Base-by-base conservation (phyloP, 2,113 vertebrate genomes). In the Brienomyrus longianalis region DNA sequence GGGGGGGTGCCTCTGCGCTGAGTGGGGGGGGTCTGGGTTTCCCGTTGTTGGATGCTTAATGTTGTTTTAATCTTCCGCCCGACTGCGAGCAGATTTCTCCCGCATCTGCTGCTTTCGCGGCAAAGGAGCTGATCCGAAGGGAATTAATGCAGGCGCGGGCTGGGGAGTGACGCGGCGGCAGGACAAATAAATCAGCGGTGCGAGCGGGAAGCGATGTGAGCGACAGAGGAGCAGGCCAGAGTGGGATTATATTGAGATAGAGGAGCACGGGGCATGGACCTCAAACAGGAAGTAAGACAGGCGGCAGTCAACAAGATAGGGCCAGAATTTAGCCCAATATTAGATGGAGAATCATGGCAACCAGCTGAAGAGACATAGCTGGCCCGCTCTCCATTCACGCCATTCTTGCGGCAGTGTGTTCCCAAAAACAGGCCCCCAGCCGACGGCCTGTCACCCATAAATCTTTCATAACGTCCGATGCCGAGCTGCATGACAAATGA, bases 41-140 rank as follows among this genome's bases (percentile, higher is more conserved):
- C 93, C 92, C 92, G 80, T 92, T 77, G 89, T 52, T 92, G 88
- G 52, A 88, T 92, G 54, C 91, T 85, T 90, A 91, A 84, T 88
- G 31, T 91, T 91, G 54, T 91, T 93, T 93, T 94, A 93, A 93
- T 94, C 92, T 91, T 91, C 89, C 91, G 91, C 91, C 91, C 93
- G 88, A 92, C 92, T 90, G 92, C 89, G 90, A 91, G 91, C 89
- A 90, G 89, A 93, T 91, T 92, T 93, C 90, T 51, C 89, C 84
- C 91, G 92, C 93, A 93, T 93, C 93, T 93, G 92, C 91, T 90
- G 89, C 87, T 92, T 91, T 88, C 90, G 89, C 91, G 89, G 85
- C 45, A 17, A 15, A 85, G 47, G 83, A 85, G 83, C 47, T 48
- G n/a, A 50, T 10, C 83, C 11, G 43, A 5, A n/a, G 83, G 48